Conservation (phyloP, 2,888 invertebrate species). For the Agrotis segetum region DNA sequence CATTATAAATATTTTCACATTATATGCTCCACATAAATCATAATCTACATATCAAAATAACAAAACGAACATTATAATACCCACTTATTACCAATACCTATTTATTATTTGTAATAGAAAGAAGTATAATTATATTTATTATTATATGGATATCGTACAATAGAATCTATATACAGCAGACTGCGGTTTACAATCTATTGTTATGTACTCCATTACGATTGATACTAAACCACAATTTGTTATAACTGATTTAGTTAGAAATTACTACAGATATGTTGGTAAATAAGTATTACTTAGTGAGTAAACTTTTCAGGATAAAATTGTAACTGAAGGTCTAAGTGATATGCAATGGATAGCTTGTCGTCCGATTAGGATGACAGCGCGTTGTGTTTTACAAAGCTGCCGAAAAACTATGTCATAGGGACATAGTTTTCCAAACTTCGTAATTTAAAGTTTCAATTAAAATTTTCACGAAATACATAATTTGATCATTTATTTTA, state of each 20-base stretch:
- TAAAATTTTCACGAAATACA: too few relatives aligned
- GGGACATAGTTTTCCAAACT: too few relatives aligned
- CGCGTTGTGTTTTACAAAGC: too few relatives aligned
- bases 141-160: conserved; percentile 31
- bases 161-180: conserved; percentile 29
- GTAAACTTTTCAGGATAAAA: conserved; percentile 4
- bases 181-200: conserved; percentile 51
- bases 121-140: conserved; percentile 47
- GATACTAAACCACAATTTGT: conserved; percentile 47
- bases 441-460: too few relatives aligned
- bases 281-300: conserved; percentile 17
- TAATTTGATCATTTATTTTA: too few relatives aligned
- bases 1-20: too few relatives aligned
- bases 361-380: too few relatives aligned
- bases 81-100: conserved; percentile 24
- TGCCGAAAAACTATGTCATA: too few relatives aligned
- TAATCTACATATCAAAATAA: not conserved
- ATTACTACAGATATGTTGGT: conserved; percentile 7
- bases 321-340: not conserved
- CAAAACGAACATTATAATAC: conserved; percentile 1
- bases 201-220: conserved; percentile 38
- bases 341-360: too few relatives aligned
- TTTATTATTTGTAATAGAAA: conserved; percentile 40
- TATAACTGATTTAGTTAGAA: conserved; percentile 44
- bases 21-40: not conserved